Evolutionary conservation across 1,140 invertebrate genomes (phyloP).

Genomic region (Drosophila arizonae): DNA sequence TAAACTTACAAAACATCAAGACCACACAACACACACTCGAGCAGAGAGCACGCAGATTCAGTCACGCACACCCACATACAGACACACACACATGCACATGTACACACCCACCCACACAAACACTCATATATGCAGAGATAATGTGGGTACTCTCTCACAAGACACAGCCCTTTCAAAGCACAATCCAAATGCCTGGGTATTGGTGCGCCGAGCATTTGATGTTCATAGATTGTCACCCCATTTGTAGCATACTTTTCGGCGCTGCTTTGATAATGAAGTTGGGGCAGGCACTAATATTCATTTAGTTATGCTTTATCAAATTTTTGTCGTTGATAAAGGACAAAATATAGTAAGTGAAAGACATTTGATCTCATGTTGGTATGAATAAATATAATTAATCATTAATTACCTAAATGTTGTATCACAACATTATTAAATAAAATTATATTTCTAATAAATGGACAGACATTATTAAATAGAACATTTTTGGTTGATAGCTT

Average conservation of each 20-base stretch:
- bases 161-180: constrained; percentile 21
- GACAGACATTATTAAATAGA: no score
- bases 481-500: neutral
- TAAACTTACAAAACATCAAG: constrained; percentile 77
- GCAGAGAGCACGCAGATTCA: constrained; percentile 4
- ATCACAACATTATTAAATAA: no score
- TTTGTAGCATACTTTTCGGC: constrained; percentile 6
- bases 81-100: constrained; percentile 32
- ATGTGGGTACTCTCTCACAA: neutral
- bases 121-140: constrained; percentile 25
- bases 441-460: no score
- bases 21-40: constrained; percentile 45
- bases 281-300: no score
- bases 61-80: constrained; percentile 11
- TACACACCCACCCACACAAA: neutral
- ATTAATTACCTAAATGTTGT: no score
- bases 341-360: no score
- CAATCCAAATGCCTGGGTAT: constrained; percentile 41
- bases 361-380: no score
- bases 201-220: constrained; percentile 2
- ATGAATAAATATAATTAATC: no score
- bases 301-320: neutral
- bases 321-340: neutral
- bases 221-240: neutral
- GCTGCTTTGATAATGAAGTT: neutral